Base-by-base conservation (phyloP, 2,797 vertebrate species). In the Arctocebus calabarensis region DNA sequence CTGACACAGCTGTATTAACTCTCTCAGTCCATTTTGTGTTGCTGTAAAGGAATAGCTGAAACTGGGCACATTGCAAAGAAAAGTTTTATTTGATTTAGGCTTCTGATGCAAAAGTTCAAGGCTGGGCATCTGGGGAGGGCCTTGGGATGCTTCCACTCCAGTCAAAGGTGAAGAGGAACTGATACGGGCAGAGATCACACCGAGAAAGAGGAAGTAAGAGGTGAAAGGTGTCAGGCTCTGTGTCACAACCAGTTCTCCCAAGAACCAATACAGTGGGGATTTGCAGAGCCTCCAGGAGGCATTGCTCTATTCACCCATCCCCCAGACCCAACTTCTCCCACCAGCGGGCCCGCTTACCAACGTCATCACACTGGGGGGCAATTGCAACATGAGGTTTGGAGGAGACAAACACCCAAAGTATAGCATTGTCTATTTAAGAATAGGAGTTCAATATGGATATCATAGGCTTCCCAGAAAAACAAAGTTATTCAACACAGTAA, bases 391-490 rank as follows among this genome's bases (percentile, higher is more conserved):
- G 12, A 78, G 75, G 52, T 78, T 57, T 78, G 22, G 22, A 57
- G n/a, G 52, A n/a, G 52, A 34, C n/a, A 55, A 57, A 57, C 75
- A 57, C 52, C 22, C 52, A 57, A 14, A 78, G 2, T 34, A 57
- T 16, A 78, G 52, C n/a, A 57, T 8, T 57, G 20, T 71, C 20
- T 57, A 0, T 55, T 40, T 19, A 70, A 6, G 45, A 59, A 48
- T 2, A 19, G 19, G 22, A 57, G 0, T 0, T 20, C 52, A 59
- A 55, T 0, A 62, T 2, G 29, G 14, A 3, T 45, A 4, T 0
- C 20, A 66, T 6, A 40, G 4, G 19, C 1, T 20, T 90, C 32
- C 12, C 2, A 55, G 45, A 20, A 75, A 94, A 75, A 40, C 17
- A 57, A 84, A 37, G 9, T 48, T 25, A 59, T 16, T 68, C 4